A percentile compares a stretch with the other conserved stretches of the same genome.
These are phyloP conservation scores for Neoseiulus cucumeris DNA, from an alignment of 1,140 invertebrate species.

Conservation along the genomic window DNA sequence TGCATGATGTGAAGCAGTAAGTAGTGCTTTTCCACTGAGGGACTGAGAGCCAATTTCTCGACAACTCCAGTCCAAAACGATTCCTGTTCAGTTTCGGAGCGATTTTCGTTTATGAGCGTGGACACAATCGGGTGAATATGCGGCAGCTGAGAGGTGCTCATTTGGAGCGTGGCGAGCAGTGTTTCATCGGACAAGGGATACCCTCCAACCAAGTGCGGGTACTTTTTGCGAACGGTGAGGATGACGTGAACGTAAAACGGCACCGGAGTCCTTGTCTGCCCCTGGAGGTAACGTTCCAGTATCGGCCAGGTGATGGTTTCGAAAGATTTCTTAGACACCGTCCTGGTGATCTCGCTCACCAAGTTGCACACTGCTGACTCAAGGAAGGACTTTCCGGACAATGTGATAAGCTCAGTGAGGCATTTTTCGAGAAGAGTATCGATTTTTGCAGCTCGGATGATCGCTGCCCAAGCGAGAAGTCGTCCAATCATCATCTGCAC, in stretches of 20 bases:
- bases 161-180: background rate
- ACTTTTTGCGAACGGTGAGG: background rate
- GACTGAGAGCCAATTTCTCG: background rate
- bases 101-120: background rate
- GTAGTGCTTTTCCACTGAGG: background rate
- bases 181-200: background rate
- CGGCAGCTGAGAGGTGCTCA: background rate
- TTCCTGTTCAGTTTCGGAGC: background rate
- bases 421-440: background rate
- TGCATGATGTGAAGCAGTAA: background rate
- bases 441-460: background rate
- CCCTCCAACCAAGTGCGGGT: background rate
- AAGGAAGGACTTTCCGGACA: background rate
- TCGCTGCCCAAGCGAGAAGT: background rate
- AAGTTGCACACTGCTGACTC: background rate
- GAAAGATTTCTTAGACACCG: background rate
- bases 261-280: background rate
- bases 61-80: background rate
- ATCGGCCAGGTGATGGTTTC: background rate
- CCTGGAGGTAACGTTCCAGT: background rate
- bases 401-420: background rate
- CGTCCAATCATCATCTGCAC: background rate
- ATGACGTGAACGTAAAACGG: background rate
- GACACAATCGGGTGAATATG: background rate
- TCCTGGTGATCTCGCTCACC: background rate